Evolutionary conservation across 2,797 vertebrate species (phyloP), one percentile per base, ranked within the genome.

Genomic region (Trichosurus vulpecula): DNA sequence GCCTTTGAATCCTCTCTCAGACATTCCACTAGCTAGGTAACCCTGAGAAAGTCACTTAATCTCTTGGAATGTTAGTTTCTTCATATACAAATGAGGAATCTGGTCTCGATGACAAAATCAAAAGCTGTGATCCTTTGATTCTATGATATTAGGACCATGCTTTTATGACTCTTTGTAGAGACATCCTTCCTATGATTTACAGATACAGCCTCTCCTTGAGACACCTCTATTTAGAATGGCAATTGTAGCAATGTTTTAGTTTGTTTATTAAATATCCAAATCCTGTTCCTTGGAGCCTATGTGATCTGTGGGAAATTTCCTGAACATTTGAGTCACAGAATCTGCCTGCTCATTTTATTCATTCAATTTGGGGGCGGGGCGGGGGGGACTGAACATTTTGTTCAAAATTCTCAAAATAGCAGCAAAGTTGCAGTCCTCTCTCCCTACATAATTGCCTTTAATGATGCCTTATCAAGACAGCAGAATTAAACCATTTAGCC

Each of bases 351-450:
- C 14, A 3, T 8, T 5, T 95, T 35, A 25, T 52, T 90, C 87
- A 54, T 92, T 93, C 66, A 90, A 61, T 90, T 93, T 25, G 52
- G 52, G 66, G n/a, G 31, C 22, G 41, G 74, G 41, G n/a, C 22
- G 41, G 74, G 41, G n/a, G 12, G 41, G 22, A 58, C 54, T 93
- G 92, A 96, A 95, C 52, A 96, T 96, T 95, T 92, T 92, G 47
- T 92, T 96, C 87, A 91, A n/a, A 90, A 47, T 91, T 93, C 94
- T 95, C 90, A 95, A 95, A 95, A 96, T 55, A 94, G 57, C 30
- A 53, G 81, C 90, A 61, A 53, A 93, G 12, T 55, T 54, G 94
- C 16, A 56, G 89, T 93, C 52, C 47, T 54, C 47, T 52, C 41
- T 47, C 52, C 92, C 55, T 56, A 57, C 74, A 93, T 56, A 91